Evolutionary conservation across 92 coral and sea anemone genomes (phyloP), one percentile per base, ranked within the genome.

Genomic region (Palythoa heliodiscus): DNA sequence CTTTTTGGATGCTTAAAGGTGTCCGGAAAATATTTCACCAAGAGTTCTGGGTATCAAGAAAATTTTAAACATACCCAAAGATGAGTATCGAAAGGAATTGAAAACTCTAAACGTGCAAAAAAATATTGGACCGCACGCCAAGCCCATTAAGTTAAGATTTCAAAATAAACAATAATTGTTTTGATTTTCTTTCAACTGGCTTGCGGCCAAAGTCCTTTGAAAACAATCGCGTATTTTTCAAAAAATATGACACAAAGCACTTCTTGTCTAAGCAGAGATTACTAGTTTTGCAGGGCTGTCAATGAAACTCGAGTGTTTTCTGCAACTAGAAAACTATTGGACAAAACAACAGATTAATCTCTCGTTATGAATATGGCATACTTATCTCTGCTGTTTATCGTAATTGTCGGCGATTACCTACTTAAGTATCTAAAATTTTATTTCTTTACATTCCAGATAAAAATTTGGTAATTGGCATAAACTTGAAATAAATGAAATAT

Each of bases 91-190:
- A 25, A 63, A 22, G 58, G 58, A 23, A 47, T 80, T 57, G 40
- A 66, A 67, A 47, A 47, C 14, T 9, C 19, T 10, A 63, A 19
- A 80, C 55, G 20, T 64, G 40, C 9, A 29, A 48, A 47, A 75
- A 43, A 43, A 43, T 43, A 8, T 52, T 74, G 76, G 37, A 77
- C 66, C 14, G 82, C 47, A 37, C 7, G 53, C 35, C 29, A 77
- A 50, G 82, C 82, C 37, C 35, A 77, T 25, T 77, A 57, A 76
- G 82, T 12, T 17, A 77, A 29, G 29, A 77, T 57, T 77, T 35
- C 52, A 77, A 57, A 77, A 37, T 77, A 77, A 77, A 77, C 67
- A n/a, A 54, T 17, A 7, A 54, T 54, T 75, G 69, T 55, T 77
- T 29, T 57, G 50, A 0, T 38, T 37, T 8, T 54, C 22, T 25